Evolutionary conservation across 2,888 invertebrate species (phyloP), one percentile per base, ranked within the genome.

Genomic region (Cybosia mesomella): DNA sequence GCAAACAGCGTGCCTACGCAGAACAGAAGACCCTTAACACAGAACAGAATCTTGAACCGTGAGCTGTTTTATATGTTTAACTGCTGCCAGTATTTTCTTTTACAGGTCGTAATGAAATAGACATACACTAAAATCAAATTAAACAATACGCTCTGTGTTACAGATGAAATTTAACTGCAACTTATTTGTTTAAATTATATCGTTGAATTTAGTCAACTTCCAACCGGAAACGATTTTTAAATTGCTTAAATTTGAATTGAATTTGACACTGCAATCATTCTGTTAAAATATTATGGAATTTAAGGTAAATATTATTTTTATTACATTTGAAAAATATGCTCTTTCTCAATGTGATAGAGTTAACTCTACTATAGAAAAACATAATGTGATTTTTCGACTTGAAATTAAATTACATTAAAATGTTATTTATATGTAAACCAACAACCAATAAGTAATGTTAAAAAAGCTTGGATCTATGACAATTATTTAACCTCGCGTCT

Each of bases 1-100:
- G 76, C 68, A 77, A 75, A 82, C 71, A 75, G 73, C 55, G 43
- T 66, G 69, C n/a, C 34, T 71, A 54, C 70, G 65, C 65, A 68
- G 71, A 71, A 70, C 54, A 66, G 61, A 49, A 49, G 11, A 24
- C 66, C 7, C 9, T n/a, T n/a, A n/a, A n/a, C n/a, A n/a, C n/a
- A 21, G 22, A 58, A 66, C 36, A 61, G 49, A 62, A 62, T 67
- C 49, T 62, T 58, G 58, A 43, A 36, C 22, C 43, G 34, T 43
- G 66, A 57, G 61, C 57, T 59, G 22, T 66, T 66, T 67, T 61
- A 55, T 54, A 39, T 58, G 58, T 24, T 21, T 32, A 13, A 11
- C 9, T 10, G 32, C 58, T 18, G 18, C 9, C 15, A 28, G 21
- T 32, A 62, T 58, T 67, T 67, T 49, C 24, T 58, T 53, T 58